Evolutionary conservation across 2,797 vertebrate genomes (phyloP), one percentile per base, ranked within the genome.

Genomic region (Rhinichthys osculus): DNA sequence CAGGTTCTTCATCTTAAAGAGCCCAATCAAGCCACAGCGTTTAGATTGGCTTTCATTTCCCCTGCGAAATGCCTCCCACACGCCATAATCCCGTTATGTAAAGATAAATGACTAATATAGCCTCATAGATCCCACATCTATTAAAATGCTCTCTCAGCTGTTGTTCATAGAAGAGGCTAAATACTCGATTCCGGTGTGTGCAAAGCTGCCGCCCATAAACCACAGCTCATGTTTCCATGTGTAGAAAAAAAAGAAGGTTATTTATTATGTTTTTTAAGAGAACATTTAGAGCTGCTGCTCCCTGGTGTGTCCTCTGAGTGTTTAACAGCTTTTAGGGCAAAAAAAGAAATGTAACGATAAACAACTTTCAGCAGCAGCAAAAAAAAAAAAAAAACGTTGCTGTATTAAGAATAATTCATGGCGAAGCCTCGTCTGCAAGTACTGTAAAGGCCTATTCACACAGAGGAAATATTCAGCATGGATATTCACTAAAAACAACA

Each of bases 81-180:
- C 66, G 42, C 66, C 38, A 57, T 85, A 85, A 85, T 85, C 83
- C 76, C 30, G 83, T 85, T 85, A 85, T 79, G 83, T 84, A 85
- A 85, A 85, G 83, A 84, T 47, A 78, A 78, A 78, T 85, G 83
- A 85, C 83, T 85, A 85, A 85, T 79, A 85, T 62, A 79, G 76
- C 38, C 66, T 79, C 76, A 85, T 47, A 85, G 83, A 85, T 85
- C 83, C 52, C n/a, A 59, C 80, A 72, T 82, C 80, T 71, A 82
- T 82, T 82, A 82, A 82, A 82, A 71, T n/a, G 64, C 64, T 70
- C 79, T 81, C 79, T 81, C 47, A 81, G 79, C 79, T 81, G 64
- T 69, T 81, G 79, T 81, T 81, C 79, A 69, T 54, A 52, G 42
- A 81, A 69, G 79, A 69, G 66, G 30, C 79, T 81, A 70, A 70